Conservation (phyloP, 2,888 invertebrate genomes). For the Drosophila phalerata region DNA sequence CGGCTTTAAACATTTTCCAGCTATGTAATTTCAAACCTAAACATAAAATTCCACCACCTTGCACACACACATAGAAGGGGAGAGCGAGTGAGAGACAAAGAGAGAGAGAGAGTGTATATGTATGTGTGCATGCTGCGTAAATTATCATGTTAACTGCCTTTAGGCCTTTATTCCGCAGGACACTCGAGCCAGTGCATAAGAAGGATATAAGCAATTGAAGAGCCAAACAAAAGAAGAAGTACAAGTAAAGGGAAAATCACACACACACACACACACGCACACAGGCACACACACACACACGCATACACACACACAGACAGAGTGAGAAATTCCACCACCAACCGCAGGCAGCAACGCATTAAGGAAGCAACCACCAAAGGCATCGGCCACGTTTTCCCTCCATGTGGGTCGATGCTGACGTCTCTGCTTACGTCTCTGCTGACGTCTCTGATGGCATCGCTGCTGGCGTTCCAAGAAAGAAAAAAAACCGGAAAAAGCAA, state of each 20-base stretch:
- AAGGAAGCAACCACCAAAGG: constrained; percentile 26
- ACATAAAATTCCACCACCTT: constrained; percentile 72
- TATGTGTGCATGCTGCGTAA: constrained; percentile 43
- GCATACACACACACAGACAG: constrained; percentile 7
- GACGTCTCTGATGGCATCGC: neutral
- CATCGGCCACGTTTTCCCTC: constrained; percentile 4
- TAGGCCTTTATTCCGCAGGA: constrained; percentile 28
- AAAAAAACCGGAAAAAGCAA: constrained; percentile 21
- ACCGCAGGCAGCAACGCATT: constrained; percentile 4
- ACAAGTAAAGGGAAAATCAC: constrained; percentile 25
- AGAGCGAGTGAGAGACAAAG: constrained; percentile 2
- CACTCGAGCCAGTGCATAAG: constrained; percentile 29
- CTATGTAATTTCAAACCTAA: constrained; percentile 54
- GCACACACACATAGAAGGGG: constrained; percentile 19
- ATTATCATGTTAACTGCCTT: constrained; percentile 57
- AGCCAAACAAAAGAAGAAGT: constrained; percentile 10
- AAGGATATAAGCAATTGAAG: constrained; percentile 34
- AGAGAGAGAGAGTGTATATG: neutral
- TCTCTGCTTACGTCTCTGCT: neutral
- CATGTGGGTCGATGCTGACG: constrained; percentile 3
- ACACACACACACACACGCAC: constrained; percentile 17
- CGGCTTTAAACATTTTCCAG: constrained; percentile 36
- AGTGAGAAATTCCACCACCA: constrained; percentile 37
- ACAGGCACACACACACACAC: constrained; percentile 14
- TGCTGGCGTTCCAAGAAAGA: constrained; percentile 6